Conservation (phyloP, 2,888 invertebrate genomes). For the Drosophila prolongata region DNA sequence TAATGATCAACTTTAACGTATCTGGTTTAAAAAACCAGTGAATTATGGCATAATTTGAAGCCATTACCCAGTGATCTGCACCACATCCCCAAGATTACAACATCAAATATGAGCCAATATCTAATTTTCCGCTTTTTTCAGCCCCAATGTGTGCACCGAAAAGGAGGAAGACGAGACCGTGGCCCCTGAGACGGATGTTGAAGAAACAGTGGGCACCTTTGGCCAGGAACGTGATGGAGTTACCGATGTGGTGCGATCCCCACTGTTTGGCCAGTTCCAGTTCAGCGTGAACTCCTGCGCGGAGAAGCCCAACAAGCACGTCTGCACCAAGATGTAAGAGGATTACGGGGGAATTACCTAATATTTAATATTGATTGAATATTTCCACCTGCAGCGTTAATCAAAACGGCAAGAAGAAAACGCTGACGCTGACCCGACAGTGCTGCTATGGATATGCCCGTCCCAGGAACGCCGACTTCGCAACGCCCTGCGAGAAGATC, state of each 20-base stretch:
- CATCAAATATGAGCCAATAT: not conserved
- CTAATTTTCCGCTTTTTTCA: constrained; percentile 56
- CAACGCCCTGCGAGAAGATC: constrained; percentile 85
- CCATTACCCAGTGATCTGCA: not conserved
- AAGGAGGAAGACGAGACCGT: constrained; percentile 84
- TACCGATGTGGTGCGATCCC: constrained; percentile 62
- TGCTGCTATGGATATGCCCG: constrained; percentile 89
- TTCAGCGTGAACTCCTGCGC: constrained; percentile 84
- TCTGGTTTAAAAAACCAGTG: too few species aligned
- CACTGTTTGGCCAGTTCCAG: constrained; percentile 81
- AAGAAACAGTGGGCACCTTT: constrained; percentile 67
- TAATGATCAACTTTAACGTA: too few species aligned
- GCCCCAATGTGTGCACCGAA: constrained; percentile 88
- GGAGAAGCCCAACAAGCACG: constrained; percentile 83
- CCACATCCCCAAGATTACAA: constrained; percentile 1
- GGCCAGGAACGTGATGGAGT: constrained; percentile 65
- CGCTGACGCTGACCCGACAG: constrained; percentile 87
- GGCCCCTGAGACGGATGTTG: constrained; percentile 59
- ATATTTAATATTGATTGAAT: constrained; percentile 12
- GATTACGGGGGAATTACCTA: constrained; percentile 15
- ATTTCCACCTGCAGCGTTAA: constrained; percentile 84
- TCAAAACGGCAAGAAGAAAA: constrained; percentile 87
- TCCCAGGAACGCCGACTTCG: constrained; percentile 81
- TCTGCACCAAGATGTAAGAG: constrained; percentile 84
- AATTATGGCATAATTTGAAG: not conserved